Conservation (phyloP, 2,888 invertebrate genomes). For the Protodeltote pygarga region DNA sequence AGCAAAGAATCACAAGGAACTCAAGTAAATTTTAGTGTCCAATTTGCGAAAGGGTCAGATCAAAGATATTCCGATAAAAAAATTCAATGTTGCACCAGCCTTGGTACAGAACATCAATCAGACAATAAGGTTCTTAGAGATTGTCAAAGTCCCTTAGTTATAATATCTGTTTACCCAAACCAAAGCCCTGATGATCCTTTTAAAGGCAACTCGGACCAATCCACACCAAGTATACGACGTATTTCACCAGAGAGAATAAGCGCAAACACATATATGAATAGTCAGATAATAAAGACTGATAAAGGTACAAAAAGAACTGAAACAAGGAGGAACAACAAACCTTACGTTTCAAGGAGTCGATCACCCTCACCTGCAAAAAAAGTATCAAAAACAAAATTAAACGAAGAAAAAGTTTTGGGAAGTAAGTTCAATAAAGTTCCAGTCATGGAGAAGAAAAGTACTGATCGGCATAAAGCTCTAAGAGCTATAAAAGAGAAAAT, state of each 20-base stretch:
- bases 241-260: background rate
- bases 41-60: constrained; percentile 20
- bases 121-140: constrained; percentile 31
- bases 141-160: constrained; percentile 66
- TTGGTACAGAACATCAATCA: constrained; percentile 22
- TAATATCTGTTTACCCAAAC: constrained; percentile 79
- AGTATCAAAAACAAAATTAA: constrained; percentile 19
- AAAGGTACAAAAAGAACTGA: constrained; percentile 13
- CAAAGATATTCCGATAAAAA: constrained; percentile 50
- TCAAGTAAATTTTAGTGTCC: constrained; percentile 65
- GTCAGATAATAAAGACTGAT: constrained; percentile 9
- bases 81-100: constrained; percentile 61
- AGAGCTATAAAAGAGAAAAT: constrained; percentile 31
- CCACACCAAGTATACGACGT: background rate
- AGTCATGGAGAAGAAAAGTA: constrained; percentile 17
- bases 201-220: constrained; percentile 17
- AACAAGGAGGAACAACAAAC: constrained; percentile 7
- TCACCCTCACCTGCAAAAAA: constrained; percentile 36
- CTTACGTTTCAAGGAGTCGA: constrained; percentile 11
- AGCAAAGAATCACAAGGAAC: constrained; percentile 65
- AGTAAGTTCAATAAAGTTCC: constrained; percentile 11
- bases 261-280: constrained; percentile 3
- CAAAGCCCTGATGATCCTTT: constrained; percentile 51
- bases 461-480: constrained; percentile 27
- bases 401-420: constrained; percentile 18